phyloP scores from a whole-genome alignment of 2,888 invertebrate species.

The Chorisops tibialis region DNA sequence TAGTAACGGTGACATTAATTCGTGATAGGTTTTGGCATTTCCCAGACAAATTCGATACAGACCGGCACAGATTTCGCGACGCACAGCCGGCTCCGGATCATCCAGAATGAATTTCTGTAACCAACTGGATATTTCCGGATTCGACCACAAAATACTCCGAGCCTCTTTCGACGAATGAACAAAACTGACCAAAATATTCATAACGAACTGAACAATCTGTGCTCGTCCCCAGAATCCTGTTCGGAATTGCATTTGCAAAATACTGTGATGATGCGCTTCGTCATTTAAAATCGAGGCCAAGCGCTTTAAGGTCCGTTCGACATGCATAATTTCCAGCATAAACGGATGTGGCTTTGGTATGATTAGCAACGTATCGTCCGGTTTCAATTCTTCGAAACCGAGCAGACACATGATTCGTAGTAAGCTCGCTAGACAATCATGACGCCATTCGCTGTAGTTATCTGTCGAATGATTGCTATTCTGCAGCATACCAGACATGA shows the following conservation, averaged over 20 bases:
- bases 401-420: constrained; percentile 82
- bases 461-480: constrained; percentile 66
- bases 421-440: constrained; percentile 86
- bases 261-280: constrained; percentile 62
- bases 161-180: constrained; percentile 83
- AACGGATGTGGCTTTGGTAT: constrained; percentile 59
- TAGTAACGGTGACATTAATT: constrained; percentile 72
- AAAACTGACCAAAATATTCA: constrained; percentile 90
- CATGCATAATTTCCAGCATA: constrained; percentile 79
- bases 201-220: constrained; percentile 87
- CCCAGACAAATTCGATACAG: constrained; percentile 85
- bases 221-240: constrained; percentile 92
- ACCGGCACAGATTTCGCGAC: constrained; percentile 88
- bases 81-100: constrained; percentile 87
- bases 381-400: constrained; percentile 62
- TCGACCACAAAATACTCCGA: constrained; percentile 70
- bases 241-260: constrained; percentile 71
- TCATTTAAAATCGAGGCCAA: constrained; percentile 84
- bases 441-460: constrained; percentile 75
- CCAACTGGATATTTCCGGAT: constrained; percentile 73
- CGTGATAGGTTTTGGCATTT: constrained; percentile 55
- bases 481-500: constrained; percentile 81
- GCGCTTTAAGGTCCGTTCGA: constrained; percentile 76
- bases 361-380: constrained; percentile 57
- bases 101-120: constrained; percentile 81